Conservation (phyloP, 2,113 vertebrate species). For the Alces alces region DNA sequence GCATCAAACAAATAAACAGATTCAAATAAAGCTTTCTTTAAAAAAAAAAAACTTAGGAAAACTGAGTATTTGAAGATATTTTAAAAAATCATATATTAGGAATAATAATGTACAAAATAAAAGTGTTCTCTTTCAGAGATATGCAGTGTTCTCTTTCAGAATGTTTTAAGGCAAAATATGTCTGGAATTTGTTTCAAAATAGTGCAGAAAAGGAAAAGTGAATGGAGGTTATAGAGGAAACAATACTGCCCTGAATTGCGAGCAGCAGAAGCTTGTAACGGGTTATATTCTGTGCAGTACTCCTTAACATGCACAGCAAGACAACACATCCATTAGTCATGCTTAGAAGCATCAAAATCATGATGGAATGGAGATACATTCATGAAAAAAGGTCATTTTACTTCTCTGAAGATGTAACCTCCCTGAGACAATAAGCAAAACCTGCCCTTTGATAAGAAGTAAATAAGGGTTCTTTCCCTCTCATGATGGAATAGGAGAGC, state of each 20-base stretch:
- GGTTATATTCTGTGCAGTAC: not conserved
- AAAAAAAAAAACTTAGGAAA: not conserved
- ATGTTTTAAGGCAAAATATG: not conserved
- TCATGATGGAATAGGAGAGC: not conserved
- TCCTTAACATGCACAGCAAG: not conserved
- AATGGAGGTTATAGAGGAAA: not conserved
- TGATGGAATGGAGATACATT: not conserved
- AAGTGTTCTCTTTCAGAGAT: not conserved
- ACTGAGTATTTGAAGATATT: not conserved
- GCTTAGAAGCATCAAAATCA: not conserved
- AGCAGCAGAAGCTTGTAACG: not conserved
- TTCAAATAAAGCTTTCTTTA: constrained; percentile 11
- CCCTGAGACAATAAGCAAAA: not conserved
- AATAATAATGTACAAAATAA: not conserved
- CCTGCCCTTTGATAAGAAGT: not conserved
- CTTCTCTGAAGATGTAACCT: not conserved
- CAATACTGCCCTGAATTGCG: not conserved
- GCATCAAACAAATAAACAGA: not conserved
- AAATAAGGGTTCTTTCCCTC: not conserved
- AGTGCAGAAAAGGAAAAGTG: not conserved
- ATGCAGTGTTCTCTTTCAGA: no score
- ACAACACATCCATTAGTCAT: not conserved
- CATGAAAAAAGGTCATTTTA: not conserved
- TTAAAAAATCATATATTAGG: not conserved
- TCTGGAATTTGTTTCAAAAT: not conserved